Evolutionary conservation across 2,888 invertebrate genomes (phyloP), one percentile per base, ranked within the genome.

Genomic region (Xestia sexstrigata): DNA sequence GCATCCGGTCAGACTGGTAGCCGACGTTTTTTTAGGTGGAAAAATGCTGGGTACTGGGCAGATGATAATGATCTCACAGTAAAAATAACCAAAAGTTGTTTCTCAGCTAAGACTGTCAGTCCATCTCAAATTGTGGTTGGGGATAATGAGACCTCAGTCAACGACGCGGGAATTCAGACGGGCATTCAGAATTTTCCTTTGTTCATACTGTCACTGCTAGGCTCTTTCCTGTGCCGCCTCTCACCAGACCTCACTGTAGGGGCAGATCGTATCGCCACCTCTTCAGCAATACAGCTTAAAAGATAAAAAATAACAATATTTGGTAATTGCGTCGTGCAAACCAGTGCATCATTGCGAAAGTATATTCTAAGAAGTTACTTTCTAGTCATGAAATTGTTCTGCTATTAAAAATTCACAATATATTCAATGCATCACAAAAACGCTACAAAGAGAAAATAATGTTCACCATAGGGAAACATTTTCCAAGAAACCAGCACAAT

Each of bases 401-500:
- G 9, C 60, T 13, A 23, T 13, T 55, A n/a, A n/a, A 35, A 15
- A 35, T 13, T 23, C 6, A 23, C 0, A 65, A 65, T n/a, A 42
- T 8, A 42, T 26, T n/a, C 17, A 6, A 65, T 70, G 45, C 45
- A 39, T 30, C 47, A 39, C 17, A 13, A 6, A 26, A 35, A 39
- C 26, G n/a, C 39, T 42, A 13, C 39, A 49, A 1, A 63, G 30
- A 42, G 5, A 49, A 30, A 63, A 49, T 26, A 0, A 5, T 55
- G 15, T 55, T 35, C 17, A 47, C 30, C 26, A 26, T 4, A 35
- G 26, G 47, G 2, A 55, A 62, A 17, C 20, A n/a, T n/a, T 55
- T 23, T 9, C 30, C 0, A 23, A 80, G 45, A 58, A 39, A 13
- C 5, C 42, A 13, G n/a, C 26, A 69, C 58, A 82, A 69, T 76